phyloP scores from a whole-genome alignment of 23 tunicate species.

The Diplosoma virens region DNA sequence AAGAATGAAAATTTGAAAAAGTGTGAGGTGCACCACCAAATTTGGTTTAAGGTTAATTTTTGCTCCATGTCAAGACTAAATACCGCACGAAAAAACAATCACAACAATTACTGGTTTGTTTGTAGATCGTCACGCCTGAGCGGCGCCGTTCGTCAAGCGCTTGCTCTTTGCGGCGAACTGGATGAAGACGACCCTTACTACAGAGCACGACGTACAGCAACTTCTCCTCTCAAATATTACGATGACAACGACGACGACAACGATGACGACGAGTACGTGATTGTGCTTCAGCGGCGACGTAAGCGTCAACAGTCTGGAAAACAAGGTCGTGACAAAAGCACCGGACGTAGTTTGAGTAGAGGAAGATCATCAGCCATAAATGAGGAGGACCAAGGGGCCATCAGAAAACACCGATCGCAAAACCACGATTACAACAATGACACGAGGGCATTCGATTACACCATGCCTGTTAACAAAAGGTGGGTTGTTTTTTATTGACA shows the following conservation, averaged over 20 bases:
- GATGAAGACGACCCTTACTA: conserved; percentile 27
- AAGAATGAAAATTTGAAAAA: no score
- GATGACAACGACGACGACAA: conserved; percentile 24
- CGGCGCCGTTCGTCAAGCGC: conserved; percentile 39
- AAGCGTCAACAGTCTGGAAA: neutral
- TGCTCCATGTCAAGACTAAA: no score
- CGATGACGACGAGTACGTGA: conserved; percentile 29
- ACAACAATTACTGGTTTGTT: no score
- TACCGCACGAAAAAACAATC: no score
- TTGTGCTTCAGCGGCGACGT: neutral
- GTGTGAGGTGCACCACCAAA: no score
- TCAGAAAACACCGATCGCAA: neutral
- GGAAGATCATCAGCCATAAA: neutral
- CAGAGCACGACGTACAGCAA: neutral
- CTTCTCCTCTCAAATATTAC: neutral
- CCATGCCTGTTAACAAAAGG: conserved; percentile 50
- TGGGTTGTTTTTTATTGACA: neutral
- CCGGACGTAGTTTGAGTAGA: neutral
- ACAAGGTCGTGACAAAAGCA: no score
- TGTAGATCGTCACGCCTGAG: neutral
- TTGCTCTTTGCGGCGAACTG: conserved; percentile 36
- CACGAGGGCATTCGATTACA: neutral
- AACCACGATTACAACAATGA: conserved; percentile 18
- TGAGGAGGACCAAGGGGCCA: neutral
- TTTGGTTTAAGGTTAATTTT: no score